Conservation (phyloP, 2,888 invertebrate genomes). For the Ichneumon xanthorius region DNA sequence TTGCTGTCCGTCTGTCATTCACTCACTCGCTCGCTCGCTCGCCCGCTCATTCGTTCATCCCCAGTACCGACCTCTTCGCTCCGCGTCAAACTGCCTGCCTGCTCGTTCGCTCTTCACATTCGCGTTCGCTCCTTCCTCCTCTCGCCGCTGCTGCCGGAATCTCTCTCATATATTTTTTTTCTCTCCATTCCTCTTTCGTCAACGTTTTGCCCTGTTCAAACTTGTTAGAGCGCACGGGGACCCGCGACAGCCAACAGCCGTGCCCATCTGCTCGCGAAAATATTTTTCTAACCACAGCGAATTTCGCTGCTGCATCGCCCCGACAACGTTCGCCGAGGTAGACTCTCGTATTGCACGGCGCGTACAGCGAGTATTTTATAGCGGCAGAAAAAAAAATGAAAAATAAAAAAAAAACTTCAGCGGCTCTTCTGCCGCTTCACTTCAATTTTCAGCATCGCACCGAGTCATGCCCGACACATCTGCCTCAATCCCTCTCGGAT, state of each 20-base stretch:
- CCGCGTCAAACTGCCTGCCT: constrained; percentile 69
- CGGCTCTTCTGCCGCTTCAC: constrained; percentile 5
- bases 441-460: constrained; percentile 10
- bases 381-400: neutral
- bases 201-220: constrained; percentile 36
- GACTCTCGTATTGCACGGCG: neutral
- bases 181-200: constrained; percentile 38
- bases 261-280: constrained; percentile 65
- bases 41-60: constrained; percentile 75
- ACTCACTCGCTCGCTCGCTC: constrained; percentile 73
- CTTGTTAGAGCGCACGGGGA: constrained; percentile 23
- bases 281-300: constrained; percentile 56
- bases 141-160: constrained; percentile 34
- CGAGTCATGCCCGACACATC: constrained; percentile 17
- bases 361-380: constrained; percentile 1
- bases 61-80: constrained; percentile 49
- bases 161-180: constrained; percentile 65
- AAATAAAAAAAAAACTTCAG: neutral
- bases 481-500: neutral
- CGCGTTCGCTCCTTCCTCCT: constrained; percentile 59
- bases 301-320: constrained; percentile 33
- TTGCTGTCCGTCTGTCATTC: constrained; percentile 83
- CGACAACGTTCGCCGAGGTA: neutral
- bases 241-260: constrained; percentile 72
- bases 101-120: constrained; percentile 47